Evolutionary conservation across 2,888 invertebrate species (phyloP), one percentile per base, ranked within the genome.

Genomic region (Patella ulyssiponensis): DNA sequence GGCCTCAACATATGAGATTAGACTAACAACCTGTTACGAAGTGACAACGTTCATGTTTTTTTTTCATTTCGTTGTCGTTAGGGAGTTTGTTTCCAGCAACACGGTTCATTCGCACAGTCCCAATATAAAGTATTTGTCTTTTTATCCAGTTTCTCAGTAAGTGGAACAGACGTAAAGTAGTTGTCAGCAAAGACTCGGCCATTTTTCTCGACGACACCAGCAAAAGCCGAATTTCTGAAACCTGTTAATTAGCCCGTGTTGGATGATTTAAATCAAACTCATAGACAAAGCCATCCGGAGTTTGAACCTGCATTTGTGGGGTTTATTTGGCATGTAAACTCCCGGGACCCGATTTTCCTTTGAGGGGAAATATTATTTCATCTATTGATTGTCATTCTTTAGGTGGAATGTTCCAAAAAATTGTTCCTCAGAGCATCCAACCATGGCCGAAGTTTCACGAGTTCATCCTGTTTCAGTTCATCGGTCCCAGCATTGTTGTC

Each of bases 341-440:
- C 77, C 69, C n/a, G 2, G 17, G 15, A 15, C 58, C 70, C 20
- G 56, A 77, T 51, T 82, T 78, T 3, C 88, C 86, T 54, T 78
- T 88, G 83, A 86, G 89, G 17, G 88, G 87, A 11, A 86, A 83
- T 79, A 87, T 88, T 64, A 86, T 80, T 77, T 89, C 86, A 77
- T 89, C 88, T 23, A 89, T 77, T 15, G 83, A 77, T 69, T 81
- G 73, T 64, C 84, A 69, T 77, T 89, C 88, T 79, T 88, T 87
- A 56, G 84, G 82, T 77, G 82, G 81, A 44, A 78, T 73, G n/a
- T 52, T 51, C 17, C 77, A 73, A 56, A 33, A 79, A 78, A n/a
- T 70, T 76, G 14, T 77, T 23, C 15, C 70, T 53, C 20, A 81
- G 69, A 69, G 53, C 53, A 75, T 77, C 77, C 53, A 82, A 17